Percentiles rank a stretch among this genome's conserved stretches.
Conservation (phyloP, 2,113 vertebrate species). For the Panurus biarmicus region DNA sequence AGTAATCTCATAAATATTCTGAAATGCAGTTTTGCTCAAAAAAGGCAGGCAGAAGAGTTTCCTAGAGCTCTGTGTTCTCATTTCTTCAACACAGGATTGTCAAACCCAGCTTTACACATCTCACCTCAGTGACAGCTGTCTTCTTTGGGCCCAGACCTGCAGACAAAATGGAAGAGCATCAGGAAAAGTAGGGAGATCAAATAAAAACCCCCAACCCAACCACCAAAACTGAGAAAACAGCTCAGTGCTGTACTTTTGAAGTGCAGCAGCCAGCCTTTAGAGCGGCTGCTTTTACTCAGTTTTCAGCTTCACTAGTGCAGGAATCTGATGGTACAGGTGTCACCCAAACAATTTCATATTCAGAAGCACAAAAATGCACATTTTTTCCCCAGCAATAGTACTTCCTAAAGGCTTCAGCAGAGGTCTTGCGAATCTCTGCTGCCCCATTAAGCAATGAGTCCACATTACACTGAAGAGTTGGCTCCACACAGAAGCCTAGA, state of each 20-base stretch:
- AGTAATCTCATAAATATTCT: background rate
- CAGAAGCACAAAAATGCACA: background rate
- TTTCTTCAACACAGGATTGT: background rate
- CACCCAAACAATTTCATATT: background rate
- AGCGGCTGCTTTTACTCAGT: background rate
- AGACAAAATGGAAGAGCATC: background rate
- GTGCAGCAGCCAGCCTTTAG: background rate
- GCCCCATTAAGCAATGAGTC: background rate
- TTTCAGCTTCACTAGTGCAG: background rate
- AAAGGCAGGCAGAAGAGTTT: background rate
- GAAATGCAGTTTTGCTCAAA: background rate
- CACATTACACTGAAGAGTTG: fast-evolving
- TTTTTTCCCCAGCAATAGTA: background rate
- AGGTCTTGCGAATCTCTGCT: background rate
- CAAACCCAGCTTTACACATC: background rate
- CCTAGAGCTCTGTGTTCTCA: background rate
- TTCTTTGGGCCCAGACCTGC: conserved; percentile 64
- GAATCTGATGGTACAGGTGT: background rate
- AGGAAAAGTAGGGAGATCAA: background rate
- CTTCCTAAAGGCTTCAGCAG: background rate
- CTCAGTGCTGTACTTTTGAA: background rate
- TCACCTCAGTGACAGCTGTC: conserved; percentile 59
- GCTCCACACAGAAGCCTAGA: background rate
- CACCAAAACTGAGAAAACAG: background rate
- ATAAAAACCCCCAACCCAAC: background rate